Percentiles rank a stretch among this genome's conserved stretches.
phyloP scores from a whole-genome alignment of 2,888 invertebrate species.

The Melanchra persicariae region DNA sequence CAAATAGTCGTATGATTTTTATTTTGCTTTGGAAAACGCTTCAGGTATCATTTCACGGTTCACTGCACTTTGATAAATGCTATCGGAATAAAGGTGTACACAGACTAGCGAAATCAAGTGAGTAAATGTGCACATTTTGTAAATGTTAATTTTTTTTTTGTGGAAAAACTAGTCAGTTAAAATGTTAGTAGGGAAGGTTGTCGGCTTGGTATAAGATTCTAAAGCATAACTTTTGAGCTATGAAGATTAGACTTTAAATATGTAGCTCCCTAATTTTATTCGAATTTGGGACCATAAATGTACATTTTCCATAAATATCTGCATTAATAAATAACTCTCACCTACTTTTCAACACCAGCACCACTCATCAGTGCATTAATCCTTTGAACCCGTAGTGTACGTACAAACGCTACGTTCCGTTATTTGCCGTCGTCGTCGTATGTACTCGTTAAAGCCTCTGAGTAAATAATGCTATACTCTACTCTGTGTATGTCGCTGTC shows the following conservation, averaged over 20 bases:
- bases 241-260: too few relatives aligned
- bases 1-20: conserved; percentile 30
- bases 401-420: conserved; percentile 70
- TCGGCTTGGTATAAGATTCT: too few relatives aligned
- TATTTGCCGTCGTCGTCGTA: conserved; percentile 71
- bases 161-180: too few relatives aligned
- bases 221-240: too few relatives aligned
- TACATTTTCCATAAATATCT: conserved; percentile 7
- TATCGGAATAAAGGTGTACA: conserved; percentile 8
- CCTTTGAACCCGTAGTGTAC: conserved; percentile 56
- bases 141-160: too few relatives aligned
- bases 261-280: too few relatives aligned
- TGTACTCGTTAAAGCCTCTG: conserved; percentile 67
- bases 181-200: too few relatives aligned
- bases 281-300: too few relatives aligned
- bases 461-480: conserved; percentile 51
- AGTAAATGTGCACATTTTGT: neutral
- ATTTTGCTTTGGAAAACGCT: conserved; percentile 7
- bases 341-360: neutral
- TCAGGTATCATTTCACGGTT: conserved; percentile 36
- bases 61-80: conserved; percentile 36
- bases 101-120: neutral
- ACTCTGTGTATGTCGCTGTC: conserved; percentile 20
- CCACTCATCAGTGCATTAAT: conserved; percentile 22
- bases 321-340: neutral